Conservation (phyloP, 2,888 invertebrate genomes). For the Aspidapion aeneum region DNA sequence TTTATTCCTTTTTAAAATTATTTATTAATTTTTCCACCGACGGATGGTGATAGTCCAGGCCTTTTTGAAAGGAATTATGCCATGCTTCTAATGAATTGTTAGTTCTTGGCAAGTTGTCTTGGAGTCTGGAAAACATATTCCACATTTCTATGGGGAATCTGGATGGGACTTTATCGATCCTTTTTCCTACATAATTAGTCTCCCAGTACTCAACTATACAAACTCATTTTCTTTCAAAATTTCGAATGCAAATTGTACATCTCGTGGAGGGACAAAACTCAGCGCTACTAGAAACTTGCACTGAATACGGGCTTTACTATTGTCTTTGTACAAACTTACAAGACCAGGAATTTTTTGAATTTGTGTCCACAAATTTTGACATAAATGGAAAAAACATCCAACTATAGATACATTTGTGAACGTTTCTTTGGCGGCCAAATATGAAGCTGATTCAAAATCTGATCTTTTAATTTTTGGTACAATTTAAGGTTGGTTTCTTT, state of each 20-base stretch:
- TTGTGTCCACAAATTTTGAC: neutral
- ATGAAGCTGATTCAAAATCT: neutral
- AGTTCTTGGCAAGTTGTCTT: neutral
- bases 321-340: neutral
- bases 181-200: neutral
- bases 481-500: neutral
- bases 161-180: neutral
- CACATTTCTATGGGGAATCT: neutral
- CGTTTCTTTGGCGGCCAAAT: neutral
- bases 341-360: neutral
- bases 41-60: neutral
- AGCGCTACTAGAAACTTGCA: neutral
- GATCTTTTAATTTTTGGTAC: neutral
- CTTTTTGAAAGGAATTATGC: neutral
- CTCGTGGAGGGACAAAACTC: neutral
- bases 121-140: neutral
- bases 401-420: neutral
- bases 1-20: too few relatives aligned
- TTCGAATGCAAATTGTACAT: neutral
- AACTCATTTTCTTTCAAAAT: neutral
- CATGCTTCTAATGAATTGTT: neutral
- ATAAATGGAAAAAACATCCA: neutral
- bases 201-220: neutral
- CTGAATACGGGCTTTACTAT: neutral
- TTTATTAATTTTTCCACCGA: too few relatives aligned